A percentile compares a stretch with the other conserved stretches of the same genome.
Evolutionary conservation across 1,140 invertebrate species (phyloP).

Genomic region (Brevipalpus yothersi): DNA sequence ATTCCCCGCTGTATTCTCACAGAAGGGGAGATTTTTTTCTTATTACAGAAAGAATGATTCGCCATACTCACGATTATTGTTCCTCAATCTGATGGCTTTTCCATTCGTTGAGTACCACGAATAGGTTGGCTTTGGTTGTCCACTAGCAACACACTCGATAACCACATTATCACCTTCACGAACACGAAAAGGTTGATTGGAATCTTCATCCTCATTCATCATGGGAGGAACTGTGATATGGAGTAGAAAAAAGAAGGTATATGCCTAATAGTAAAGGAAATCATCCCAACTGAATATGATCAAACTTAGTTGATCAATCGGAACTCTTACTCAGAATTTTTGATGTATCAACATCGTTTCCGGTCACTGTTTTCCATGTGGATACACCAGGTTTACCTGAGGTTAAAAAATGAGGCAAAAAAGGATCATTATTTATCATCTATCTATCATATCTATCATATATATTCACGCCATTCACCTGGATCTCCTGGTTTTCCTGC

Average conservation of each 20-base stretch:
- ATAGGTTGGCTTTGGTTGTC: conserved; percentile 41
- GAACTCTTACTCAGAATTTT: conserved; percentile 29
- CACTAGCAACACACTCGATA: conserved; percentile 53
- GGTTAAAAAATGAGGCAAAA: not conserved
- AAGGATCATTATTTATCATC: not conserved
- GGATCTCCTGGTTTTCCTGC: conserved; percentile 18
- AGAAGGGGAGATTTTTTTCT: not conserved
- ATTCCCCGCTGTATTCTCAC: conserved; percentile 23
- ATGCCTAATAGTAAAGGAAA: too few species aligned
- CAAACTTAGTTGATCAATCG: not conserved
- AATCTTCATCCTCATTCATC: conserved; percentile 35
- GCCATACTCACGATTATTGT: not conserved
- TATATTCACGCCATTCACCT: conserved; percentile 1
- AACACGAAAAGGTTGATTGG: conserved; percentile 40
- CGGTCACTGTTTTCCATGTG: conserved; percentile 26
- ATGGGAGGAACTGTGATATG: conserved; percentile 17
- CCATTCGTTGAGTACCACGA: conserved; percentile 32
- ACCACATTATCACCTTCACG: conserved; percentile 32
- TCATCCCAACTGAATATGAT: too few species aligned
- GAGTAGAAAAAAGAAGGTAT: not conserved
- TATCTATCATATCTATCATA: not conserved
- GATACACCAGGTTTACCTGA: conserved; percentile 35
- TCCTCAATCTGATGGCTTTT: conserved; percentile 30
- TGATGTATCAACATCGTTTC: conserved; percentile 26
- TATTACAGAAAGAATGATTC: too few species aligned